Conservation (phyloP, 2,797 vertebrate genomes). For the Cynodonichthys magdalenae region DNA sequence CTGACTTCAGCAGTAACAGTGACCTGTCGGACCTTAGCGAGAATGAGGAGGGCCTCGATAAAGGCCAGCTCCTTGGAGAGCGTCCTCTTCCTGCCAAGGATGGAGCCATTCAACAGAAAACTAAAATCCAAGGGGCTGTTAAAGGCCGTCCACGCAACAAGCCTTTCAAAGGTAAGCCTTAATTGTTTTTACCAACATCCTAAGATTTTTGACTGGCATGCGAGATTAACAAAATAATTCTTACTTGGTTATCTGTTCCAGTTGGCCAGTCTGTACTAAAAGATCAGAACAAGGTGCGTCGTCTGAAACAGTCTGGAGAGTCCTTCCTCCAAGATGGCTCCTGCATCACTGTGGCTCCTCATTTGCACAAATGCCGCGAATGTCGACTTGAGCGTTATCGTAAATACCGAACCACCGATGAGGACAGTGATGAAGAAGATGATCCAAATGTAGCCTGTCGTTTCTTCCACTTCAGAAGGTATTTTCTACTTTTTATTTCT, state of each 20-base stretch:
- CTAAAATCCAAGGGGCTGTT: conserved; percentile 85
- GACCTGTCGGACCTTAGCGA: conserved; percentile 97
- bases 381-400: conserved; percentile 96
- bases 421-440: conserved; percentile 95
- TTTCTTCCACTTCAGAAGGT: conserved; percentile 99
- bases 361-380: conserved; percentile 98
- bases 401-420: conserved; percentile 89
- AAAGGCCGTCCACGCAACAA: conserved; percentile 93
- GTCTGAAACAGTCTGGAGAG: conserved; percentile 97
- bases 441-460: conserved; percentile 98
- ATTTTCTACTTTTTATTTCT: not conserved
- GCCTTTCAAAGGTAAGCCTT: conserved; percentile 90
- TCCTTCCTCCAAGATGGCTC: conserved; percentile 98
- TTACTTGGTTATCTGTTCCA: conserved; percentile 60
- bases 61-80: conserved; percentile 84
- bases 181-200: not conserved
- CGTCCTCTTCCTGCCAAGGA: conserved; percentile 77
- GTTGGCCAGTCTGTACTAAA: conserved; percentile 98
- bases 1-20: conserved; percentile 96
- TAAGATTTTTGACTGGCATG: not conserved
- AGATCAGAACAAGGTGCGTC: conserved; percentile 95
- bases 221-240: not conserved
- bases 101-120: conserved; percentile 86
- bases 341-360: conserved; percentile 97
- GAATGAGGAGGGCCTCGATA: conserved; percentile 89